These are phyloP conservation scores for Octomys mimax DNA, from an alignment of 2,797 vertebrate genomes.

Conservation along the genomic window DNA sequence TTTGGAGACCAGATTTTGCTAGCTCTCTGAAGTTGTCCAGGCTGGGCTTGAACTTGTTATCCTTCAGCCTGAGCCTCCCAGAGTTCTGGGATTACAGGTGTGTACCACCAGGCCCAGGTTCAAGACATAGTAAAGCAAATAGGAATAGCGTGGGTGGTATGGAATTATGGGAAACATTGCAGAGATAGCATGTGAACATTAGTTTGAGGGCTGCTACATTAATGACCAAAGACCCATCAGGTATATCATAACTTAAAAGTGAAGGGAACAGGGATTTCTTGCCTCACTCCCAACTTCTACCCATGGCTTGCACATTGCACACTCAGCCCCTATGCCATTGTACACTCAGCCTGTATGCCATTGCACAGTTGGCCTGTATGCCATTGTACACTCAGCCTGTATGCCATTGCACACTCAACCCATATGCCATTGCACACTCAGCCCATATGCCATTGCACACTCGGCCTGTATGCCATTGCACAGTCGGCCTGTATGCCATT, in stretches of 20 bases:
- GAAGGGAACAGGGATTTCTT: neutral
- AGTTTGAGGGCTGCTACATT: neutral
- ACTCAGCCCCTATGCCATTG: too few relatives aligned
- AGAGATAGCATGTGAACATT: neutral
- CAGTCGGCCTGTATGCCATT: too few relatives aligned
- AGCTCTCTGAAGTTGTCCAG: neutral
- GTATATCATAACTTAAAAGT: neutral
- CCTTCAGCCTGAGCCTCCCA: neutral
- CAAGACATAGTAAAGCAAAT: conserved; percentile 21
- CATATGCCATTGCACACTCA: too few relatives aligned
- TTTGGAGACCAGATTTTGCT: neutral
- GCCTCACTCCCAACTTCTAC: neutral
- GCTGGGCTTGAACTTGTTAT: neutral
- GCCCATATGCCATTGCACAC: too few relatives aligned
- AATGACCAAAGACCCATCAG: neutral
- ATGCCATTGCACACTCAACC: too few relatives aligned
- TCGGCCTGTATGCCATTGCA: too few relatives aligned
- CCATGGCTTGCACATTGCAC: neutral
- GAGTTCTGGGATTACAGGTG: neutral
- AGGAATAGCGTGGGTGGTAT: neutral
- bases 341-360: too few relatives aligned
- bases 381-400: too few relatives aligned
- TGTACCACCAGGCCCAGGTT: neutral
- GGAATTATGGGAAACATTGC: neutral
- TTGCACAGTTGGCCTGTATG: too few relatives aligned